phyloP scores from a whole-genome alignment of 1,140 invertebrate genomes.

The Pseudomyrmex pallidus region DNA sequence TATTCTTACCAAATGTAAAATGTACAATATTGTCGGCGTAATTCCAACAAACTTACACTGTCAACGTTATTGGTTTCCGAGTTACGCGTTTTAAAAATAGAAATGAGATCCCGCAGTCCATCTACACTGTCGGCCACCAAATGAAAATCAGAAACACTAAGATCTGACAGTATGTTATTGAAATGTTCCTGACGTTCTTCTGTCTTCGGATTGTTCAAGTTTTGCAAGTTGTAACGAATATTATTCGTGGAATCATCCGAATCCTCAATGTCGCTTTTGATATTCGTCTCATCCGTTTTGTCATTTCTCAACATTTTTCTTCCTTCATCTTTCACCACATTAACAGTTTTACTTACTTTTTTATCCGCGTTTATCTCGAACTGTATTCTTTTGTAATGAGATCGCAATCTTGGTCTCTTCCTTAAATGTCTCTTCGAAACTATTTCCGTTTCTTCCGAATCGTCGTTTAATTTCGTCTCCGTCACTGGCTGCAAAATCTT shows the following conservation, averaged over 20 bases:
- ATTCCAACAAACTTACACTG: slow-evolving; percentile 33
- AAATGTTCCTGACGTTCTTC: slow-evolving; percentile 67
- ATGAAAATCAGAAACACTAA: slow-evolving; percentile 78
- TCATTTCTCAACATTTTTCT: slow-evolving; percentile 5
- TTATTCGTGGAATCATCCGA: slow-evolving; percentile 43
- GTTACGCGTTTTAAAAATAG: slow-evolving; percentile 56
- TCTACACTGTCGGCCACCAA: slow-evolving; percentile 80
- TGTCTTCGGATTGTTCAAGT: background rate
- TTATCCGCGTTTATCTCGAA: background rate
- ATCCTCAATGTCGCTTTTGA: slow-evolving; percentile 38
- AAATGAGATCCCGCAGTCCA: slow-evolving; percentile 75
- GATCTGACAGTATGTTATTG: slow-evolving; percentile 74
- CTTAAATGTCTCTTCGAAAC: background rate
- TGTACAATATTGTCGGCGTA: slow-evolving; percentile 10
- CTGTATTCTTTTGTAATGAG: background rate
- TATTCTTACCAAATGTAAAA: slow-evolving; percentile 4
- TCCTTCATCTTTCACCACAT: background rate
- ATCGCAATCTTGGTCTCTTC: background rate
- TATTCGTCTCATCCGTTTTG: background rate
- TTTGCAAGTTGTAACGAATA: slow-evolving; percentile 54
- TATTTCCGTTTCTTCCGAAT: background rate
- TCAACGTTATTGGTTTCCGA: slow-evolving; percentile 7
- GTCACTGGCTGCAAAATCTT: background rate
- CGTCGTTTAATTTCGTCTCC: background rate
- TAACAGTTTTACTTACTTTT: background rate